A percentile compares a stretch with the other conserved stretches of the same genome.
These are phyloP conservation scores for Ptilodon capucinus DNA, from an alignment of 2,888 invertebrate species.

Conservation along the genomic window DNA sequence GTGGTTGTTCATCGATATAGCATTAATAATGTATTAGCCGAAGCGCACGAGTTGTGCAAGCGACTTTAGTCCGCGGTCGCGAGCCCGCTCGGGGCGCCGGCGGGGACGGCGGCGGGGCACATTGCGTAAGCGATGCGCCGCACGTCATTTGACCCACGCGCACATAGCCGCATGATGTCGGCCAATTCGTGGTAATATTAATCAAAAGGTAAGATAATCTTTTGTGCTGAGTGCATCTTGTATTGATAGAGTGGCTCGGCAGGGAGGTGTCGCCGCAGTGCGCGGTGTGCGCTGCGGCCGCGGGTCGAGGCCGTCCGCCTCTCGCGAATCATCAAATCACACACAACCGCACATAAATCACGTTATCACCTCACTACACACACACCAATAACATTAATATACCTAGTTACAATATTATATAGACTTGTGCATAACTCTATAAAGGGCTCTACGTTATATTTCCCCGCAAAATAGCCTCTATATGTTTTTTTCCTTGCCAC, in stretches of 20 bases:
- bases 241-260: background rate
- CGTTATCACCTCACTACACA: too few species aligned
- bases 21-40: background rate
- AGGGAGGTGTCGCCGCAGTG: background rate
- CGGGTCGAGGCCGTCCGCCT: constrained; percentile 43
- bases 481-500: too few species aligned
- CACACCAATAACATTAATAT: background rate
- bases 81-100: background rate
- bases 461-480: too few species aligned
- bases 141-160: background rate
- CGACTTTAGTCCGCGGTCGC: background rate
- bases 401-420: background rate
- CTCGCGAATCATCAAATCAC: constrained; percentile 14
- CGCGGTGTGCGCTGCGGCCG: background rate
- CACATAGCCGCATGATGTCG: background rate
- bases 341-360: background rate
- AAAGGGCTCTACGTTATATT: too few species aligned
- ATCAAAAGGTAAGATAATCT: too few species aligned
- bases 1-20: background rate
- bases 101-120: background rate
- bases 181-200: too few species aligned
- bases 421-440: background rate
- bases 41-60: background rate
- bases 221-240: too few species aligned
- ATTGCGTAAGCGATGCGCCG: background rate